Percentiles rank a stretch among this genome's conserved stretches.
These are phyloP conservation scores for Conus canariensis DNA, from an alignment of 2,888 invertebrate genomes.

Conservation along the genomic window DNA sequence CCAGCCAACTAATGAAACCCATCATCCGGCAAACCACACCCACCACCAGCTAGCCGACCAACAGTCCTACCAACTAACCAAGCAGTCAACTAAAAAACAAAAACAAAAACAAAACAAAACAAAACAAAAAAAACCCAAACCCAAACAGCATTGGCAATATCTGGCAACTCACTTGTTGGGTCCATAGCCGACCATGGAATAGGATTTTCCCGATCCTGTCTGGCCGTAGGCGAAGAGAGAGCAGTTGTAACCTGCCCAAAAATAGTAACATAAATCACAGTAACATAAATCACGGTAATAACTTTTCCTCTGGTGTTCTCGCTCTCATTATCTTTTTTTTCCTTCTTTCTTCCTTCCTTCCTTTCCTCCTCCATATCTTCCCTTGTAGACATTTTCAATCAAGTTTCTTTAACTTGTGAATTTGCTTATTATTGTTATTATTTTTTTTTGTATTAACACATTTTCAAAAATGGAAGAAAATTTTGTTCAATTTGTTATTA, in stretches of 20 bases:
- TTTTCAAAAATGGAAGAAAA: too few species aligned
- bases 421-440: too few species aligned
- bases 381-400: too few species aligned
- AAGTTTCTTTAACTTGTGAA: too few species aligned
- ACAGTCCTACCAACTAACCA: background rate
- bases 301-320: too few species aligned
- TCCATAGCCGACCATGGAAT: conserved; percentile 79
- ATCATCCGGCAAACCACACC: background rate
- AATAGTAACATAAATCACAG: background rate
- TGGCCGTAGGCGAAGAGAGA: conserved; percentile 78
- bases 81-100: background rate
- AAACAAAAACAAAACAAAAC: background rate
- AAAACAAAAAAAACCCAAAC: background rate
- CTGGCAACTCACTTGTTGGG: conserved; percentile 68
- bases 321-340: too few species aligned
- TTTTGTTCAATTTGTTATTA: too few species aligned
- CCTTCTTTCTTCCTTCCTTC: too few species aligned
- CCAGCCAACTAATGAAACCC: background rate
- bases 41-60: background rate
- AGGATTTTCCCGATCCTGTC: conserved; percentile 80
- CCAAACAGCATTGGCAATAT: too few species aligned
- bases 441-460: too few species aligned
- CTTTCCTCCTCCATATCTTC: background rate
- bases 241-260: background rate
- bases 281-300: background rate